Evolutionary conservation across 2,888 invertebrate genomes (phyloP).

Genomic region (Xestoiulus laeticollis): DNA sequence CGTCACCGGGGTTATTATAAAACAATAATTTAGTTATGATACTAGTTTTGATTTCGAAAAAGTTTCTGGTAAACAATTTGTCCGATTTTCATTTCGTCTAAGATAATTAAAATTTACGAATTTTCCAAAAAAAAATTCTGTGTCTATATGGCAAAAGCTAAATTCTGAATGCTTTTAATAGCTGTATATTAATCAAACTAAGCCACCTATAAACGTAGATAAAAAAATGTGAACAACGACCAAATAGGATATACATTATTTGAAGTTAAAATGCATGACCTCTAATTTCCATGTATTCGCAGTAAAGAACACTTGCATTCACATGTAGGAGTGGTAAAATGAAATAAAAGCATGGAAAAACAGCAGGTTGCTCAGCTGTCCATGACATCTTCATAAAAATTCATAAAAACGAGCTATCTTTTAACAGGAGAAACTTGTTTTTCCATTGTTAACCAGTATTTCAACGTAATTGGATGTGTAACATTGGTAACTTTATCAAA

Average conservation of each 20-base stretch:
- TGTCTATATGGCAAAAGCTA: no score
- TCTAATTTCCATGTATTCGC: slow-evolving; percentile 5
- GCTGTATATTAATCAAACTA: no score
- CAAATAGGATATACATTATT: not conserved
- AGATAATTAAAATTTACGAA: no score
- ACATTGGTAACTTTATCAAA: not conserved
- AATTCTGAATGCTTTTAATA: no score
- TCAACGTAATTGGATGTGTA: slow-evolving; percentile 16
- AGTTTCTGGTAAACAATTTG: no score
- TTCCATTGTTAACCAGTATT: not conserved
- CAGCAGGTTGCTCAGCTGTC: slow-evolving; percentile 13
- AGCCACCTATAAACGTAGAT: not conserved
- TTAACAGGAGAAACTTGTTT: not conserved
- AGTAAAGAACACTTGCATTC: not conserved
- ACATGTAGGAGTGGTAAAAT: not conserved
- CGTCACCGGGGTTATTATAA: no score
- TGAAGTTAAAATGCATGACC: not conserved
- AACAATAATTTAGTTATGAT: no score
- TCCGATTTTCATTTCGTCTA: no score
- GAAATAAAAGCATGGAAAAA: not conserved
- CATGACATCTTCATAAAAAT: slow-evolving; percentile 18
- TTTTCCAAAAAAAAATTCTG: no score
- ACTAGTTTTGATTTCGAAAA: no score
- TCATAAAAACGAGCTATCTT: not conserved
- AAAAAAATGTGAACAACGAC: not conserved